Evolutionary conservation across 2,113 vertebrate genomes (phyloP).

Genomic region (Pleuronectes platessa): DNA sequence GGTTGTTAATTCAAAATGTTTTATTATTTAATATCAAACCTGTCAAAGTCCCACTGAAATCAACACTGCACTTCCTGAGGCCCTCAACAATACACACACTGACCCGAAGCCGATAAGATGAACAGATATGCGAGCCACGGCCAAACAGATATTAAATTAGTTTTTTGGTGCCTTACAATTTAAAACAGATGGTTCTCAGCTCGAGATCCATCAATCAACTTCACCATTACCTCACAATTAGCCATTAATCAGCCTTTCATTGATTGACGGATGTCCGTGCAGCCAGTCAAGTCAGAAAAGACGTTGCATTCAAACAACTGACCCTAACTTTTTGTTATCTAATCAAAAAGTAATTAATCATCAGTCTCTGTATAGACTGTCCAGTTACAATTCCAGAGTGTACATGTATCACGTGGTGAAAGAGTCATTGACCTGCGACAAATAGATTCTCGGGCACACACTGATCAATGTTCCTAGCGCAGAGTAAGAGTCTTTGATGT

Average conservation of each 20-base stretch:
- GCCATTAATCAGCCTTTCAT: not conserved
- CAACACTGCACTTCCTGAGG: too few relatives aligned
- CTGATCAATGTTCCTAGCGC: conserved; percentile 3
- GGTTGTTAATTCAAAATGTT: too few relatives aligned
- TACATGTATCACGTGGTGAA: conserved; percentile 22
- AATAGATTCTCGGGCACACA: conserved; percentile 10
- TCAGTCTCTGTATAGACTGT: not conserved
- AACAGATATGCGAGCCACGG: not conserved
- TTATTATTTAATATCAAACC: too few relatives aligned
- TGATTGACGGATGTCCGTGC: not conserved
- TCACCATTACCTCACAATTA: not conserved
- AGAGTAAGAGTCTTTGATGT: conserved; percentile 26
- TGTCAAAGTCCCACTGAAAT: too few relatives aligned
- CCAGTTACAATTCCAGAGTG: conserved; percentile 5
- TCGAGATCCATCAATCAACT: not conserved
- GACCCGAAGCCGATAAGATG: not conserved
- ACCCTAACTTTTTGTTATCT: not conserved
- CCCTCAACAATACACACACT: too few relatives aligned
- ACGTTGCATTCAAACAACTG: not conserved
- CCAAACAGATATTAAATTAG: not conserved
- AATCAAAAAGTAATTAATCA: conserved; percentile 16
- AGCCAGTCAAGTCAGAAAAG: not conserved
- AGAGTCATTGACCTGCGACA: conserved; percentile 4
- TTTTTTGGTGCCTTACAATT: not conserved
- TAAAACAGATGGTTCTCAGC: not conserved